A percentile compares a stretch with the other conserved stretches of the same genome.
Evolutionary conservation across 2,113 vertebrate species (phyloP).

Genomic region (Ramphastos sulfuratus): DNA sequence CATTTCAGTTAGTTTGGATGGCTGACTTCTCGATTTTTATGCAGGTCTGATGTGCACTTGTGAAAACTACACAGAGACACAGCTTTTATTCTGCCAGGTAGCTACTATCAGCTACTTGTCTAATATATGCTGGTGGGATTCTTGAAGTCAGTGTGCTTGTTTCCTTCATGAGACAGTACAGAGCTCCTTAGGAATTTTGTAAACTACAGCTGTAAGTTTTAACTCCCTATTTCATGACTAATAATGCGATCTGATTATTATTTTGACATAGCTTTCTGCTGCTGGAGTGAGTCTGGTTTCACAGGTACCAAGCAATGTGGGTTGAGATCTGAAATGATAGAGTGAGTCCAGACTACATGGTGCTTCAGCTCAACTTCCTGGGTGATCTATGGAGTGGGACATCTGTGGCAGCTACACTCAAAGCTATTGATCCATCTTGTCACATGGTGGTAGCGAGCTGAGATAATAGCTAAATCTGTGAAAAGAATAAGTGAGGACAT

Average conservation of each 20-base stretch:
- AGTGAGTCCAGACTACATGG: neutral
- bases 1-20: conserved; percentile 19
- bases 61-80: neutral
- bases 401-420: neutral
- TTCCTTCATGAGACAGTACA: neutral
- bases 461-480: neutral
- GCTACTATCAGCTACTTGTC: neutral
- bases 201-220: neutral
- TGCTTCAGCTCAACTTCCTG: neutral
- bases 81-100: neutral
- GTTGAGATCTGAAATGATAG: neutral
- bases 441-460: neutral
- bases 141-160: fast-evolving
- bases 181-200: neutral
- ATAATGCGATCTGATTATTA: neutral
- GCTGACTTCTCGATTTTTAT: conserved; percentile 2
- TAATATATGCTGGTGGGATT: neutral
- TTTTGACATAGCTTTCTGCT: neutral
- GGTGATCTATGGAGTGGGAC: neutral
- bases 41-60: neutral
- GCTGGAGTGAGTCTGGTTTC: neutral
- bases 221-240: neutral
- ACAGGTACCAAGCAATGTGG: neutral
- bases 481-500: neutral
- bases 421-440: conserved; percentile 18